Evolutionary conservation across 2,113 vertebrate species (phyloP), one percentile per base, ranked within the genome.

Genomic region (Gavia stellata): DNA sequence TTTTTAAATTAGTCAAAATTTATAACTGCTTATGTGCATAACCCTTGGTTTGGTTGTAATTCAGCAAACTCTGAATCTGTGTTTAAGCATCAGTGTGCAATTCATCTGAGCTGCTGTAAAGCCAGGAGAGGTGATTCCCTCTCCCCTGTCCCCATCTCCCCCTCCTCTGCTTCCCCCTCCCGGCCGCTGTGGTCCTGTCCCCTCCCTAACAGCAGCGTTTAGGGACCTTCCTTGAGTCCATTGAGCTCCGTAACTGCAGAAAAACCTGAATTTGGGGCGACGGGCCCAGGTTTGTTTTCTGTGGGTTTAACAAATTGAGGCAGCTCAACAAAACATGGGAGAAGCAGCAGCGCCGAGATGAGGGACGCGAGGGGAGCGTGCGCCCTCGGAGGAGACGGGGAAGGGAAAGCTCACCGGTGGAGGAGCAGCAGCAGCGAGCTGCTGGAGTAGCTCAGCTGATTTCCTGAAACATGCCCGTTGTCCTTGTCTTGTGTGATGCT

Each of bases 271-370:
- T 67, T 79, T 42, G 40, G 52, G 28, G 19, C 20, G 18, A 2
- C 50, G 58, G 47, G 23, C 2, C 12, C 38, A 11, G 14, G 2
- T 65, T 65, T 62, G 28, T 44, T 59, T 53, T 42, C 61, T 53
- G 36, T 17, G 65, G 38, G 13, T 59, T 80, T 38, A 45, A 29
- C 33, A 33, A 0, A 28, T 45, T 11, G 38, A 44, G 38, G 38
- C 62, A 68, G 44, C 72, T 89, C 71, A 38, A 5, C 6, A 45
- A 38, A 28, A 18, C 12, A 0, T 2, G 0, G 7, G 12, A 71
- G 66, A 19, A 62, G 28, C 38, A 40, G 25, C 81, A 52, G 62
- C 9, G 2, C 25, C 0, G 0, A 47, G 55, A 20, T 3, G 33
- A 55, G 17, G 81, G 49, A 7, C 6, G 2, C 3, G 1, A 6